Conservation (phyloP, 2,113 vertebrate genomes). For the Hystrix cristata region DNA sequence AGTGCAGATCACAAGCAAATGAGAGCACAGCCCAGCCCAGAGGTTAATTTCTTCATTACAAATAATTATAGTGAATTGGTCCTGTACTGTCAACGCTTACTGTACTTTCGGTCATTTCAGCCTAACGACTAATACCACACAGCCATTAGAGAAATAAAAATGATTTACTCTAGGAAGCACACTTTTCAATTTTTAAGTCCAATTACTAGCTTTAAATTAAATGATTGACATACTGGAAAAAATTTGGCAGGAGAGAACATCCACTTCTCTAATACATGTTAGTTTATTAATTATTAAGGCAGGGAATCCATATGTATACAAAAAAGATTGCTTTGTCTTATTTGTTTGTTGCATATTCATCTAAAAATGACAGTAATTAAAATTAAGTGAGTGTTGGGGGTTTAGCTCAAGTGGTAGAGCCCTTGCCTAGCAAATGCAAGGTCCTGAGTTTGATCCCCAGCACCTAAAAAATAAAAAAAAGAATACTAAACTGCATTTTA, state of each 20-base stretch:
- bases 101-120: conserved; percentile 1
- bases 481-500: neutral
- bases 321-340: neutral
- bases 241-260: neutral
- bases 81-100: neutral
- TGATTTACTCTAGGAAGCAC: neutral
- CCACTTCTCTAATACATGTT: neutral
- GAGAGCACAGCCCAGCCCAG: neutral
- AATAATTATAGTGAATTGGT: conserved; percentile 13
- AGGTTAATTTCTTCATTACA: conserved; percentile 47
- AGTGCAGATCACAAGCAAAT: conserved; percentile 10
- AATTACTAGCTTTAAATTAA: neutral
- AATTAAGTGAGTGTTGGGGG: neutral
- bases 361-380: conserved; percentile 7
- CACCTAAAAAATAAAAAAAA: too few relatives aligned
- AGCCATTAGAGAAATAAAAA: neutral
- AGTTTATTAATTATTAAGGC: conserved; percentile 20
- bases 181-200: conserved; percentile 21
- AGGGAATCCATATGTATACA: neutral
- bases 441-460: too few relatives aligned
- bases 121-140: neutral
- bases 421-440: too few relatives aligned
- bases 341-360: neutral
- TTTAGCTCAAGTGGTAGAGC: too few relatives aligned
- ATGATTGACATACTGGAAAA: conserved; percentile 16